phyloP scores from a whole-genome alignment of 2,113 vertebrate genomes.

The Saimiri boliviensis region DNA sequence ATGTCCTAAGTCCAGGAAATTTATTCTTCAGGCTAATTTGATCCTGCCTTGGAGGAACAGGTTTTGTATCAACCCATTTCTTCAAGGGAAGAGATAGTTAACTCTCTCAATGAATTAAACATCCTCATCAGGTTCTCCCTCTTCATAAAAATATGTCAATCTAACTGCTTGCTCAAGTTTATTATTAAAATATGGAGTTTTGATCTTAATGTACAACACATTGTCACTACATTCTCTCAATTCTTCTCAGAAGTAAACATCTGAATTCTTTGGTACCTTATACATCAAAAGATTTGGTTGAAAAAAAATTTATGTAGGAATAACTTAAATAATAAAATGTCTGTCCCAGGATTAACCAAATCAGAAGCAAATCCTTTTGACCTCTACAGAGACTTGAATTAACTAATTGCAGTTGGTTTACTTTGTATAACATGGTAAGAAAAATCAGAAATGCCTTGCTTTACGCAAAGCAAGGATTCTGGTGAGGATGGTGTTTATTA shows the following conservation, averaged over 20 bases:
- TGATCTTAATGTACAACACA: not conserved
- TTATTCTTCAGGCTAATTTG: not conserved
- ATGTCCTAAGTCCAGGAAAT: not conserved
- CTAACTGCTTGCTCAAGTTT: not conserved
- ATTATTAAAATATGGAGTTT: slow-evolving; percentile 1
- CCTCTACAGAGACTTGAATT: not conserved
- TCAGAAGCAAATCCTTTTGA: not conserved
- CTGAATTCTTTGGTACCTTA: not conserved
- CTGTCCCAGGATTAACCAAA: not conserved
- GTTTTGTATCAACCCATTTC: not conserved
- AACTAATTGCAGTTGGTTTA: not conserved
- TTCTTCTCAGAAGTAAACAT: not conserved
- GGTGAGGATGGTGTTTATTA: not conserved
- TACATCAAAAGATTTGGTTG: not conserved
- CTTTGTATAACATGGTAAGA: not conserved
- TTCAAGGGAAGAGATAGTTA: not conserved
- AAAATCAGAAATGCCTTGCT: not conserved
- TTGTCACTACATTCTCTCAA: not conserved
- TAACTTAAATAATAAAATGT: not conserved
- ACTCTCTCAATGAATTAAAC: not conserved
- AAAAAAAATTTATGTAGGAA: not conserved
- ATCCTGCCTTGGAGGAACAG: not conserved
- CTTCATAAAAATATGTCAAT: not conserved
- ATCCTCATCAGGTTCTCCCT: not conserved
- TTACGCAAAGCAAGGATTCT: not conserved